These are phyloP conservation scores for Abrostola triplasia DNA, from an alignment of 2,888 invertebrate species.

Conservation along the genomic window DNA sequence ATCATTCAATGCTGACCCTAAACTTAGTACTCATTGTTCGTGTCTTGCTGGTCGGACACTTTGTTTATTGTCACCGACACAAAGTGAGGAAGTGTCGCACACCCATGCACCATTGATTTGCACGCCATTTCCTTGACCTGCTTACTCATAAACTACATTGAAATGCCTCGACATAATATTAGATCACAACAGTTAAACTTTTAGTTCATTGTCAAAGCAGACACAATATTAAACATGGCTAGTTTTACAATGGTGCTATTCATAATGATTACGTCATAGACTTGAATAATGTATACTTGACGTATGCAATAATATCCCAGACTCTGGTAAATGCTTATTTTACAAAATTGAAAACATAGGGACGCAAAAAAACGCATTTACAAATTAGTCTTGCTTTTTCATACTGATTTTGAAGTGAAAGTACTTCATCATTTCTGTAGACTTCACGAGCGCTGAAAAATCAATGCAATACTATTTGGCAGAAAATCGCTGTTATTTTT, in stretches of 20 bases:
- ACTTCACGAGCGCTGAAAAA: too few species aligned
- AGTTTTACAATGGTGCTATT: conserved; percentile 10
- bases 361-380: background rate
- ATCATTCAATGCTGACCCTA: conserved; percentile 39
- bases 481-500: too few species aligned
- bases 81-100: conserved; percentile 73
- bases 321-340: background rate
- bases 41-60: conserved; percentile 25
- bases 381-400: too few species aligned
- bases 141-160: conserved; percentile 35
- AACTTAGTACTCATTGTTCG: conserved; percentile 47
- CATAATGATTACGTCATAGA: background rate
- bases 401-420: too few species aligned
- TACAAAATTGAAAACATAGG: background rate
- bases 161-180: conserved; percentile 29
- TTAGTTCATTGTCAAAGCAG: conserved; percentile 33
- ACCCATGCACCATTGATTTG: conserved; percentile 60
- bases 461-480: too few species aligned
- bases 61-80: conserved; percentile 70
- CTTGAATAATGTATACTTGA: background rate
- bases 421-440: too few species aligned
- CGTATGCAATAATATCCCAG: background rate
- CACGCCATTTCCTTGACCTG: conserved; percentile 54
- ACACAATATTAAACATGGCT: conserved; percentile 22
- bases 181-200: conserved; percentile 22